Base-by-base conservation (phyloP, 2,888 invertebrate genomes). In the Drepanosiphum platanoidis region DNA sequence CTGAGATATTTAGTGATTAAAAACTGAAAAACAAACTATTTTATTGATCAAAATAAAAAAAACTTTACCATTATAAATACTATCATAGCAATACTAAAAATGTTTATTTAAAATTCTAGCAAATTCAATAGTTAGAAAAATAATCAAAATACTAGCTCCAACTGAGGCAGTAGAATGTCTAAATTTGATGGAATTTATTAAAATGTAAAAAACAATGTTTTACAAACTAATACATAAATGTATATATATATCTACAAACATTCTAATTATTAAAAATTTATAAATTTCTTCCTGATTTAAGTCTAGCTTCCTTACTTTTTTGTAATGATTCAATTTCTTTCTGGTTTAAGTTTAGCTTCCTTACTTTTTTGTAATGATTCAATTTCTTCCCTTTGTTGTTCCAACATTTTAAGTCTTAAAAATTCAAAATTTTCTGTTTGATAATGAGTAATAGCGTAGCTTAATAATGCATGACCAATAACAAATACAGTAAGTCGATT, bases 401-500 rank as follows among this genome's bases (percentile, higher is more conserved):
- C 58, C 13, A 68, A 39, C 75, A 84, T 68, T 70, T 77, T 84
- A 68, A 32, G 13, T 7, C 39, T 84, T 68, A 84, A 58, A 32
- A 36, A 68, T 58, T 84, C 77, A 30, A 77, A 39, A 68, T 75
- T 66, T 39, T 84, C 18, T 66, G 66, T 84, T 77, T 84, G 84
- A 42, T 68, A 84, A 68, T 77, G 15, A 9, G 27, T 75, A n/a
- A 84, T 77, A n/a, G 58, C 32, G 22, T 58, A 84, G 68, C 84
- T 84, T 42, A 84, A 58, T 52, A 84, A 39, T 11, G 18, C n/a
- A 58, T 84, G 84, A 39, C 84, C 75, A 77, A 84, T 77, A 15
- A 75, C 64, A 39, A 84, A 77, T 36, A 58, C 52, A 58, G 84
- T 68, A 36, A 84, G 84, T 68, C 84, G 68, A 68, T 84, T 84